These are phyloP conservation scores for Drosophila subpulchrella DNA, from an alignment of 1,140 invertebrate genomes.

Conservation along the genomic window DNA sequence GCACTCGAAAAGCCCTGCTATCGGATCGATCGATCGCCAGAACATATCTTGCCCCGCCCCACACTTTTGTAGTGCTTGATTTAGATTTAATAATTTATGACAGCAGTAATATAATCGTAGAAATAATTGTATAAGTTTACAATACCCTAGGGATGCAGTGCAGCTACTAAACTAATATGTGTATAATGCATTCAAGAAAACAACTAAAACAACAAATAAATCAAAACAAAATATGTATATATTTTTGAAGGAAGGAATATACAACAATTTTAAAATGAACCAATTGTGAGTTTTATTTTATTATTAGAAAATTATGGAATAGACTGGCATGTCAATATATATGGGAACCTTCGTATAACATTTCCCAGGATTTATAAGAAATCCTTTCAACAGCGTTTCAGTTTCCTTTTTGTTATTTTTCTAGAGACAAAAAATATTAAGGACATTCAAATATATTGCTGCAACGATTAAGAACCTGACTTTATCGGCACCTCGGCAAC, in stretches of 20 bases:
- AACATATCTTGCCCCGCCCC: constrained; percentile 45
- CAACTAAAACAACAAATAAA: constrained; percentile 32
- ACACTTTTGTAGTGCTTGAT: constrained; percentile 58
- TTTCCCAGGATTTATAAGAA: no score
- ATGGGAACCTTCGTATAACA: no score
- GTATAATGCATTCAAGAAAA: constrained; percentile 31
- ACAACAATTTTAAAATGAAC: constrained; percentile 15
- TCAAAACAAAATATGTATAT: constrained; percentile 61
- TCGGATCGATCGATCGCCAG: constrained; percentile 44
- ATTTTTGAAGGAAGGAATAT: constrained; percentile 57
- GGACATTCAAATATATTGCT: no score
- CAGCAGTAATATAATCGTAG: constrained; percentile 73
- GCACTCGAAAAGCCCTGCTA: constrained; percentile 51
- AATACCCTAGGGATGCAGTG: constrained; percentile 42
- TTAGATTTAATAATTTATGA: constrained; percentile 82
- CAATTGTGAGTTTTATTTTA: not conserved
- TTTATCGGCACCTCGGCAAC: no score
- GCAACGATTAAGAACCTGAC: no score
- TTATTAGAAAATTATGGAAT: no score
- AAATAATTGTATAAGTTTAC: constrained; percentile 67
- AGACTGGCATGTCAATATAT: no score
- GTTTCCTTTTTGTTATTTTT: no score
- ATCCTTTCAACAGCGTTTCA: no score
- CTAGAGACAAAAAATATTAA: no score
- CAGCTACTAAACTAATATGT: constrained; percentile 42